phyloP scores from a whole-genome alignment of 2,113 vertebrate genomes.

The Chrysemys picta region DNA sequence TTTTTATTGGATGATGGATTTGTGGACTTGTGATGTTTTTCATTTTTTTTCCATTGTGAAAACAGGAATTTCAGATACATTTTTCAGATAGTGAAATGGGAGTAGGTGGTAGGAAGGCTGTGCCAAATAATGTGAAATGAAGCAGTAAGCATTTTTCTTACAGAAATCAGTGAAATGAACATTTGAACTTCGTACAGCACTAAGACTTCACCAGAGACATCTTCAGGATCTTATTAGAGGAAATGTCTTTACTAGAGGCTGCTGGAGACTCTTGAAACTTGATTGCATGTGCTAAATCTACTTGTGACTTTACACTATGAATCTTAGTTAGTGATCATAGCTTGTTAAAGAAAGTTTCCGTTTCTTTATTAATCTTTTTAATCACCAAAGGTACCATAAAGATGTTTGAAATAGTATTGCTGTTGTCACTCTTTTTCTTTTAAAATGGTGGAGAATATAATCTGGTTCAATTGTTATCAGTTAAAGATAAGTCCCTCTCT shows the following conservation, averaged over 20 bases:
- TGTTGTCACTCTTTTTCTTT: background rate
- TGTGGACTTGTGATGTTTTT: background rate
- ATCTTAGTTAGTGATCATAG: background rate
- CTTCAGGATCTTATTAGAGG: background rate
- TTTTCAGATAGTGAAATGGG: background rate
- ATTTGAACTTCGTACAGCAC: background rate
- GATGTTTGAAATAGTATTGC: slow-evolving; percentile 15
- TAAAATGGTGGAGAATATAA: background rate
- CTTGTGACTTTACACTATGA: background rate
- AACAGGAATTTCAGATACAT: background rate
- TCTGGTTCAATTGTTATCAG: background rate
- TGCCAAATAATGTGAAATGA: background rate
- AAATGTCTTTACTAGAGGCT: background rate
- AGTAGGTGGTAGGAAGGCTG: background rate
- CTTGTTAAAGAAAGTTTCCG: background rate
- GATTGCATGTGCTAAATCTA: slow-evolving; percentile 12
- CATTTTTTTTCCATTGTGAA: background rate
- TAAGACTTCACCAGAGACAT: background rate
- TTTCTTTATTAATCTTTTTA: background rate
- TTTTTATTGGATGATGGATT: background rate
- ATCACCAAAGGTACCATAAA: background rate
- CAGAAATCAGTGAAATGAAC: no score
- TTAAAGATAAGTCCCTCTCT: background rate
- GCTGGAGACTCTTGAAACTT: background rate
- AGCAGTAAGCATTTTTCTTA: no score